Percentiles rank a stretch among this genome's conserved stretches.
Evolutionary conservation across 2,113 vertebrate species (phyloP).

Genomic region (Galeopterus variegatus): DNA sequence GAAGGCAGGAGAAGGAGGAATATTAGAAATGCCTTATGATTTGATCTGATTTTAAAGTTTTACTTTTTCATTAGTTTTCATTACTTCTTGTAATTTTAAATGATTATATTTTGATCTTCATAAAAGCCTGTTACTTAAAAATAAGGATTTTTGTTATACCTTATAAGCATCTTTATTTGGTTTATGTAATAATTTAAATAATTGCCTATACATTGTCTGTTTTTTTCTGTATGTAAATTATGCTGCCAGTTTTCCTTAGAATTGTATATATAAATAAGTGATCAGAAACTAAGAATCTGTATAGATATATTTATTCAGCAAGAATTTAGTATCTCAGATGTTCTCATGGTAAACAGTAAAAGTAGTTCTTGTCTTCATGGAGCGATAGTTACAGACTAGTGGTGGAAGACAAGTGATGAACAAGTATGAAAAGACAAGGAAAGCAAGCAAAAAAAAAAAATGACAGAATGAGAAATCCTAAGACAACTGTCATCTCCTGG

Average conservation of each 20-base stretch:
- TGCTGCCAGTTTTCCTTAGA: not conserved
- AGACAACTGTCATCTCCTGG: not conserved
- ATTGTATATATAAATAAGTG: not conserved
- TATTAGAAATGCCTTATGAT: not conserved
- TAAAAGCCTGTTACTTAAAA: not conserved
- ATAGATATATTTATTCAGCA: not conserved
- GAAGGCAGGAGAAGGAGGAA: not conserved
- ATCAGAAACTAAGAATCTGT: conserved; percentile 13
- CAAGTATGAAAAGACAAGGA: not conserved
- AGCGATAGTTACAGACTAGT: not conserved
- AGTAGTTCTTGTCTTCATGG: not conserved
- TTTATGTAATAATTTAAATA: conserved; percentile 26
- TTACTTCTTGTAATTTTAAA: conserved; percentile 25
- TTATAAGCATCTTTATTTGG: conserved; percentile 28
- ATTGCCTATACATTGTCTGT: not conserved
- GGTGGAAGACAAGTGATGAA: not conserved
- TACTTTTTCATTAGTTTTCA: conserved; percentile 27
- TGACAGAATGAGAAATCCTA: not conserved
- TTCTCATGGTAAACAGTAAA: conserved; percentile 30
- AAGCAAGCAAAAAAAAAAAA: not conserved
- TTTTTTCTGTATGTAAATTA: not conserved
- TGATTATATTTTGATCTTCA: not conserved
- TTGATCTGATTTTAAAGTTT: conserved; percentile 53
- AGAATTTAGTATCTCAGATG: not conserved
- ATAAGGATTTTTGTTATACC: not conserved